A percentile compares a stretch with the other conserved stretches of the same genome.
These are phyloP conservation scores for Phocoena sinus DNA, from an alignment of 2,113 vertebrate genomes.

Conservation along the genomic window DNA sequence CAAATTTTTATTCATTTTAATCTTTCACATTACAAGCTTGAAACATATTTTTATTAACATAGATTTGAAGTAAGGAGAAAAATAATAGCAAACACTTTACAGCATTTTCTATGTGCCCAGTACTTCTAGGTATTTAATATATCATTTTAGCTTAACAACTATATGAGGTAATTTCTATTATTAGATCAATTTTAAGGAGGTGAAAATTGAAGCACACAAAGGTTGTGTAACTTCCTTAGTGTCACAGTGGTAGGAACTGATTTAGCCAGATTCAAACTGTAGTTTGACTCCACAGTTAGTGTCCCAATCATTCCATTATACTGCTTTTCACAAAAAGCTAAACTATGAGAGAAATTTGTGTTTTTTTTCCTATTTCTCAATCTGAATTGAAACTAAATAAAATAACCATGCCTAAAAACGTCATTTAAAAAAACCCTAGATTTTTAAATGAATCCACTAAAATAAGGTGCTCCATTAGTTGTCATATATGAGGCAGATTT, in stretches of 20 bases:
- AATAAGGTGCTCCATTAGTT: background rate
- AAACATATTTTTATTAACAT: background rate
- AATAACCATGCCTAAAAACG: background rate
- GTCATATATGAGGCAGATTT: background rate
- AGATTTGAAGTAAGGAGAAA: background rate
- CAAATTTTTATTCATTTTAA: background rate
- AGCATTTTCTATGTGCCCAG: background rate
- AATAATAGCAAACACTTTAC: background rate
- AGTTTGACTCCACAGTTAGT: background rate
- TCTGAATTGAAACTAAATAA: background rate
- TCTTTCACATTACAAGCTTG: background rate
- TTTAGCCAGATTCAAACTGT: background rate
- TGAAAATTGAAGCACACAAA: background rate
- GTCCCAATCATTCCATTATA: background rate
- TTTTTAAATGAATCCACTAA: background rate
- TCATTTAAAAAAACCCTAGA: background rate
- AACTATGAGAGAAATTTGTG: background rate
- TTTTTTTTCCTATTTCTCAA: background rate
- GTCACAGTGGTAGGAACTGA: background rate
- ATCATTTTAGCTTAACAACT: background rate
- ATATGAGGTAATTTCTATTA: background rate
- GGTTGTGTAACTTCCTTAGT: background rate
- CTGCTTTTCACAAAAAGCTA: background rate
- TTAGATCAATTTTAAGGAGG: background rate
- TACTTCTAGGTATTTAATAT: background rate